A percentile compares a stretch with the other conserved stretches of the same genome.
Evolutionary conservation across 2,113 vertebrate species (phyloP).

Genomic region (Platysteira castanea): DNA sequence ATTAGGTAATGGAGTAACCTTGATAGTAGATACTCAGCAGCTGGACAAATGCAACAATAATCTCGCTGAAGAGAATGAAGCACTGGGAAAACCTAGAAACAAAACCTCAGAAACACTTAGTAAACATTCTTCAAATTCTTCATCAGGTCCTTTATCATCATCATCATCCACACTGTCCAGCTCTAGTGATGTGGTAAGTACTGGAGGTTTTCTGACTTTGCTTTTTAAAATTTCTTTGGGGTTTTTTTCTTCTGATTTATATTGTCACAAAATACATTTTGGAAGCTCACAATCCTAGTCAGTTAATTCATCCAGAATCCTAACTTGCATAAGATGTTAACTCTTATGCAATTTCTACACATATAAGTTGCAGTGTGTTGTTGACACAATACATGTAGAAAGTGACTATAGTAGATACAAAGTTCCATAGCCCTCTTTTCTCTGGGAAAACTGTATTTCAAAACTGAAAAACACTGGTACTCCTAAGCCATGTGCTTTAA

Average conservation of each 20-base stretch:
- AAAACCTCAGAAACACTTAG: slow-evolving; percentile 79
- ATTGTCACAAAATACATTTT: background rate
- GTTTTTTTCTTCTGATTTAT: background rate
- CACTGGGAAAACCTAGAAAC: slow-evolving; percentile 77
- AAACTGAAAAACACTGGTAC: background rate
- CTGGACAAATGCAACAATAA: slow-evolving; percentile 97
- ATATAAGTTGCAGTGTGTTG: background rate
- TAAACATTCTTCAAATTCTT: slow-evolving; percentile 92
- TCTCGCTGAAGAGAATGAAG: slow-evolving; percentile 79
- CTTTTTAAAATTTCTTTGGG: background rate
- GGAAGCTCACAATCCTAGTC: background rate
- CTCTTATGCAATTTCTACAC: background rate
- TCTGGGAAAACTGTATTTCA: background rate
- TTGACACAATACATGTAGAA: background rate
- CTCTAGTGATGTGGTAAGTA: slow-evolving; percentile 93
- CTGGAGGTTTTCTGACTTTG: background rate
- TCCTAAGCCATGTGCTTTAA: background rate
- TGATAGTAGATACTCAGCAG: slow-evolving; percentile 88
- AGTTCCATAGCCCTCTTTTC: background rate
- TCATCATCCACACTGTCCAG: slow-evolving; percentile 88
- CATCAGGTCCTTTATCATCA: slow-evolving; percentile 88
- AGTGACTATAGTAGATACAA: background rate
- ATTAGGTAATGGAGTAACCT: slow-evolving; percentile 88
- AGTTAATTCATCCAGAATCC: background rate
- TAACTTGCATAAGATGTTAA: background rate